Conservation (phyloP, 2,888 invertebrate genomes). For the Eugnorisma glareosa region DNA sequence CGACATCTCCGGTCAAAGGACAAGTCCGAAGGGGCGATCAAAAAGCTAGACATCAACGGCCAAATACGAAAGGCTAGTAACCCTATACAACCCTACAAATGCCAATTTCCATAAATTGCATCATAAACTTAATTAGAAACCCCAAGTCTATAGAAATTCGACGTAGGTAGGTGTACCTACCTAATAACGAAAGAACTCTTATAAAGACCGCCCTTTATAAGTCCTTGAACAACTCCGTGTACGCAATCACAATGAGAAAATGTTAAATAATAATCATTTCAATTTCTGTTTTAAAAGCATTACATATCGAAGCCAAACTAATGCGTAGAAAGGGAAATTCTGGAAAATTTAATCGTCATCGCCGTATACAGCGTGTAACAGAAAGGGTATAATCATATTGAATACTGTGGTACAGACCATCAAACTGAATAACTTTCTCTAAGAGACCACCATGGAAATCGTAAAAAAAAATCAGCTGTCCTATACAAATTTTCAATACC, state of each 20-base stretch:
- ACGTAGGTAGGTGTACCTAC: no score
- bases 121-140: neutral
- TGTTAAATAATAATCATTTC: neutral
- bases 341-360: neutral
- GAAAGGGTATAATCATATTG: no score
- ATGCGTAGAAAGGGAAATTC: neutral
- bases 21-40: neutral
- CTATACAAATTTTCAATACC: no score
- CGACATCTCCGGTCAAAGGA: neutral
- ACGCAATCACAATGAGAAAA: slow-evolving; percentile 7
- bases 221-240: slow-evolving; percentile 18
- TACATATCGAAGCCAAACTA: slow-evolving; percentile 24
- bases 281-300: neutral
- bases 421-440: no score
- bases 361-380: no score
- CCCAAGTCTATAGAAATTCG: neutral
- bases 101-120: neutral
- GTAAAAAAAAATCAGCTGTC: no score
- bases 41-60: neutral
- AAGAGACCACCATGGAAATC: no score
- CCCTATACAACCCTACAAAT: neutral
- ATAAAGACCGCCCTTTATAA: slow-evolving; percentile 7
- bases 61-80: neutral
- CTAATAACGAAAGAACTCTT: slow-evolving; percentile 2
- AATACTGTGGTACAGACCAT: no score